A percentile compares a stretch with the other conserved stretches of the same genome.
Conservation (phyloP, 2,888 invertebrate genomes). For the Lobophora halterata region DNA sequence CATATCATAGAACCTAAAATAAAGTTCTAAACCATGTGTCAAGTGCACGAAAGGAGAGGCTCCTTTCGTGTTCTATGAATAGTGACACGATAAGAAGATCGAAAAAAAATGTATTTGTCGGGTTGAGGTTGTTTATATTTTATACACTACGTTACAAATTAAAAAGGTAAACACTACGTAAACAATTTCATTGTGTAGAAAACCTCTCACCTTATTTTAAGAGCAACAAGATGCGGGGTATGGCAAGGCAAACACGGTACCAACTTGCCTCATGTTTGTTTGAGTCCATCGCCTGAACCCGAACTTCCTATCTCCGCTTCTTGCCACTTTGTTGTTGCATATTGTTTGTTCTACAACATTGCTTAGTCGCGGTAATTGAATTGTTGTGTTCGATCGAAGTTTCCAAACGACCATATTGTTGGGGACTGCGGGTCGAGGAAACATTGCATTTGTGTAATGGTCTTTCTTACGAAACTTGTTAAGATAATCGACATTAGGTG, state of each 20-base stretch:
- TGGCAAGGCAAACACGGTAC: slow-evolving; percentile 1
- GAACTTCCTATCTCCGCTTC: slow-evolving; percentile 21
- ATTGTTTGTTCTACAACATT: slow-evolving; percentile 17
- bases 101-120: no score
- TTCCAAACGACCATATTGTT: slow-evolving; percentile 19
- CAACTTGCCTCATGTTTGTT: slow-evolving; percentile 11
- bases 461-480: not conserved
- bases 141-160: no score
- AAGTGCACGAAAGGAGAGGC: no score
- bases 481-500: slow-evolving; percentile 1
- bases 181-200: no score
- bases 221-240: slow-evolving; percentile 3
- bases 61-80: no score
- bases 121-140: no score
- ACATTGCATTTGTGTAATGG: slow-evolving; percentile 9
- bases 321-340: slow-evolving; percentile 21
- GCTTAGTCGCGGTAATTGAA: slow-evolving; percentile 25
- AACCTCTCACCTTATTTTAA: not conserved
- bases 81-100: no score
- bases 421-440: slow-evolving; percentile 5
- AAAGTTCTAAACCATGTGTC: no score
- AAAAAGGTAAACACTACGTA: no score
- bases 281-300: slow-evolving; percentile 11
- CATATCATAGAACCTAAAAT: no score
- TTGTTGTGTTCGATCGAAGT: slow-evolving; percentile 24